Percentiles rank a stretch among this genome's conserved stretches.
Conservation (phyloP, 1,140 invertebrate species). For the Arctopsyche grandis region DNA sequence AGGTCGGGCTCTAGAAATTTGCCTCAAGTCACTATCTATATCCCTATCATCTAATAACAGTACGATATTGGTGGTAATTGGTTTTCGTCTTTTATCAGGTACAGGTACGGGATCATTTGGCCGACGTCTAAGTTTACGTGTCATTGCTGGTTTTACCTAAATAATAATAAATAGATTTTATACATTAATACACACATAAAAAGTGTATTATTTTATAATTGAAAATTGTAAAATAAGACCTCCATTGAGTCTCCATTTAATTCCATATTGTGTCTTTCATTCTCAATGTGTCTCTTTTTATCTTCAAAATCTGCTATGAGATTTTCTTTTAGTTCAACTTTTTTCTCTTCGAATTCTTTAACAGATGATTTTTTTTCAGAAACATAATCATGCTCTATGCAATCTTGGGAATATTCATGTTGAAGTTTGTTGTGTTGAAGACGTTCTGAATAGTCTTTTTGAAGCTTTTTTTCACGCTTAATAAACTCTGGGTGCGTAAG, state of each 20-base stretch:
- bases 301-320: conserved; percentile 93
- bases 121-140: conserved; percentile 87
- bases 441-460: conserved; percentile 82
- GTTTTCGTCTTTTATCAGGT: conserved; percentile 84
- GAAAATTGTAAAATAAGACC: conserved; percentile 57
- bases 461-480: conserved; percentile 82
- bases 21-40: conserved; percentile 87
- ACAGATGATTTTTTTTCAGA: conserved; percentile 87
- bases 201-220: background rate
- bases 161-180: conserved; percentile 10
- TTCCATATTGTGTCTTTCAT: conserved; percentile 87
- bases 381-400: conserved; percentile 88
- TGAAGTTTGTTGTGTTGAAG: conserved; percentile 85
- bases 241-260: conserved; percentile 88
- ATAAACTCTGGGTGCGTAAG: conserved; percentile 88
- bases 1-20: conserved; percentile 74
- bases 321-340: conserved; percentile 90
- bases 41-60: conserved; percentile 90
- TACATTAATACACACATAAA: background rate
- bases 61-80: conserved; percentile 84
- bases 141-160: conserved; percentile 78
- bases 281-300: conserved; percentile 88
- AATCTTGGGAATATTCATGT: conserved; percentile 83
- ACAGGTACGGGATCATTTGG: conserved; percentile 93
- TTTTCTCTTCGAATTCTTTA: conserved; percentile 96